Conservation (phyloP, 2,113 vertebrate genomes). For the Noctilio leporinus region DNA sequence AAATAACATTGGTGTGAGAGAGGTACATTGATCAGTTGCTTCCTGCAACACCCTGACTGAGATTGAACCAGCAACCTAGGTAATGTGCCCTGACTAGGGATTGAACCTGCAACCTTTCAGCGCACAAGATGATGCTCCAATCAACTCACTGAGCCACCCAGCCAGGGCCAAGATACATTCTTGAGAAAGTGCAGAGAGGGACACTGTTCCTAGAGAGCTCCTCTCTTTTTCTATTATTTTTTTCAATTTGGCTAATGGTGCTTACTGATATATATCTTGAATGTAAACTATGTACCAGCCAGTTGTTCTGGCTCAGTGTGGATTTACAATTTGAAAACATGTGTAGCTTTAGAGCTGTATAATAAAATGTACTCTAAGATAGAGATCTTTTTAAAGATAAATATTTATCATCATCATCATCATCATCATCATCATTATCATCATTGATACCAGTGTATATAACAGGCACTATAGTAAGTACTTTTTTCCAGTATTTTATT, state of each 20-base stretch:
- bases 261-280: slow-evolving; percentile 61
- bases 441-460: background rate
- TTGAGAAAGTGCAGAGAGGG: background rate
- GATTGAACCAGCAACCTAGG: too few relatives aligned
- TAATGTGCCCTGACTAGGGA: too few relatives aligned
- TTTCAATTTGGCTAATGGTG: slow-evolving; percentile 47
- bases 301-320: slow-evolving; percentile 63
- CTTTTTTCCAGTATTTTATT: slow-evolving; percentile 13
- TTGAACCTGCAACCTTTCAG: too few relatives aligned
- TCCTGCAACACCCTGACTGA: too few relatives aligned
- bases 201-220: slow-evolving; percentile 16
- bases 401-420: background rate
- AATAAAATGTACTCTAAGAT: slow-evolving; percentile 30
- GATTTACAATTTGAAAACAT: slow-evolving; percentile 57
- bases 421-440: background rate
- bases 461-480: background rate
- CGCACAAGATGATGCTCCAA: too few relatives aligned
- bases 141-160: too few relatives aligned
- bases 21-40: too few relatives aligned
- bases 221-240: slow-evolving; percentile 2
- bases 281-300: slow-evolving; percentile 65
- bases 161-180: background rate
- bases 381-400: background rate
- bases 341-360: background rate
- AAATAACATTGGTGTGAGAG: too few relatives aligned